These are phyloP conservation scores for Corythoichthys intestinalis DNA, from an alignment of 2,113 vertebrate genomes.

Conservation along the genomic window DNA sequence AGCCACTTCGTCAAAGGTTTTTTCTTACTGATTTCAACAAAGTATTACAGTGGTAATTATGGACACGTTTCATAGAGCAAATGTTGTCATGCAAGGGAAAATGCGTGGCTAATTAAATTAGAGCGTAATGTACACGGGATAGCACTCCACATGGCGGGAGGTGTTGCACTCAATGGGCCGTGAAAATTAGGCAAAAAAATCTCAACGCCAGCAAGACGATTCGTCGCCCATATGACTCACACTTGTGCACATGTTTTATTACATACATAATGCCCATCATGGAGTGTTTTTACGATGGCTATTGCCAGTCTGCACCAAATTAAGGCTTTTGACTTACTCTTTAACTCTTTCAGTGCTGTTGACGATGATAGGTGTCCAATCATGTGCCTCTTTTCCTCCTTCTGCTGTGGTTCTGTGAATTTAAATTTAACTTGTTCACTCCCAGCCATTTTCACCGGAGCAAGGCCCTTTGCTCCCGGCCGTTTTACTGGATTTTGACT, in stretches of 20 bases:
- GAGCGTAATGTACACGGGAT: constrained; percentile 51
- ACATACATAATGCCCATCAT: constrained; percentile 51
- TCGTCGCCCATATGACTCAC: constrained; percentile 22
- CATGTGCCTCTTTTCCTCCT: no score
- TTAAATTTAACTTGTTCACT: no score
- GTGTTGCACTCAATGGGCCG: constrained; percentile 60
- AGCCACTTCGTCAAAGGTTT: constrained; percentile 7
- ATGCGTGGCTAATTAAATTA: constrained; percentile 53
- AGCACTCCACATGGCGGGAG: constrained; percentile 42
- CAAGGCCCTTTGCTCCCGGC: no score
- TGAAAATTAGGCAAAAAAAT: constrained; percentile 71
- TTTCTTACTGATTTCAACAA: constrained; percentile 40
- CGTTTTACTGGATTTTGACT: no score
- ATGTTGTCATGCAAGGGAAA: constrained; percentile 29
- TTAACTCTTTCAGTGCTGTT: no score
- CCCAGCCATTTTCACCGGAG: no score
- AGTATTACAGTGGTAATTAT: constrained; percentile 50
- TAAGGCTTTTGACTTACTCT: no score
- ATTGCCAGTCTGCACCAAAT: no score
- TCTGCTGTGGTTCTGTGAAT: no score
- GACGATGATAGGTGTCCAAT: no score
- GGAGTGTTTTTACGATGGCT: no score
- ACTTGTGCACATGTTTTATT: constrained; percentile 71
- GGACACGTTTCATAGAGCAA: constrained; percentile 52
- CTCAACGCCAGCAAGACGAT: constrained; percentile 56